Evolutionary conservation across 2,797 vertebrate species (phyloP).

Genomic region (Myotis vivesi): DNA sequence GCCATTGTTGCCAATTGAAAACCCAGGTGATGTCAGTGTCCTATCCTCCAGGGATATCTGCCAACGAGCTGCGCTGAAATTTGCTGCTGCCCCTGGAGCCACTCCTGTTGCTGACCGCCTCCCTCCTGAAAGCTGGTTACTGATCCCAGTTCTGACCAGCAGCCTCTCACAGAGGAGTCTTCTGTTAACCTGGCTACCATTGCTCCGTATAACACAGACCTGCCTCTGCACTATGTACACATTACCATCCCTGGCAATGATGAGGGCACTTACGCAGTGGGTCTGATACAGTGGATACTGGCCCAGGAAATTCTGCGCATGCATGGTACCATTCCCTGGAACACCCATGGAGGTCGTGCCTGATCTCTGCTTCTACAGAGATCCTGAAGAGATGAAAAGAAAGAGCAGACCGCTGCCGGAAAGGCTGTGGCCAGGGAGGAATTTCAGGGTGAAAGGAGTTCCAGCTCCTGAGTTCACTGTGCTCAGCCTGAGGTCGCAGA

Average conservation of each 20-base stretch:
- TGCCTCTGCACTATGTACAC: background rate
- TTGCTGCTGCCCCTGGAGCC: background rate
- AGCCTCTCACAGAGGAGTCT: background rate
- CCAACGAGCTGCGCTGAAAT: background rate
- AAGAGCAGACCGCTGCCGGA: background rate
- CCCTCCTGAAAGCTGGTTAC: background rate
- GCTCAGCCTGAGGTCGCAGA: background rate
- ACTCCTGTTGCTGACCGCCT: background rate
- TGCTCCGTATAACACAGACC: background rate
- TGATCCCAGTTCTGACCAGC: background rate
- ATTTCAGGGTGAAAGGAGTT: background rate
- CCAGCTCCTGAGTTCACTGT: background rate
- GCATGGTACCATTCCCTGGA: background rate
- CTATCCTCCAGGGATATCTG: no score
- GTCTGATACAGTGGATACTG: background rate
- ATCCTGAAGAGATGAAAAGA: background rate
- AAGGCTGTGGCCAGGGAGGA: background rate
- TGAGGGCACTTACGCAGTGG: background rate
- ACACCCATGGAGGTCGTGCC: background rate
- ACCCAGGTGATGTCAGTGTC: background rate
- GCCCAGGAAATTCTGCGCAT: background rate
- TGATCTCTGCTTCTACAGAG: background rate
- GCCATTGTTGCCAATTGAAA: background rate
- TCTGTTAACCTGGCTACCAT: background rate
- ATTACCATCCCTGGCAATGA: background rate